Evolutionary conservation across 2,797 vertebrate species (phyloP), one percentile per base, ranked within the genome.

Genomic region (Enteromius anoplus): DNA sequence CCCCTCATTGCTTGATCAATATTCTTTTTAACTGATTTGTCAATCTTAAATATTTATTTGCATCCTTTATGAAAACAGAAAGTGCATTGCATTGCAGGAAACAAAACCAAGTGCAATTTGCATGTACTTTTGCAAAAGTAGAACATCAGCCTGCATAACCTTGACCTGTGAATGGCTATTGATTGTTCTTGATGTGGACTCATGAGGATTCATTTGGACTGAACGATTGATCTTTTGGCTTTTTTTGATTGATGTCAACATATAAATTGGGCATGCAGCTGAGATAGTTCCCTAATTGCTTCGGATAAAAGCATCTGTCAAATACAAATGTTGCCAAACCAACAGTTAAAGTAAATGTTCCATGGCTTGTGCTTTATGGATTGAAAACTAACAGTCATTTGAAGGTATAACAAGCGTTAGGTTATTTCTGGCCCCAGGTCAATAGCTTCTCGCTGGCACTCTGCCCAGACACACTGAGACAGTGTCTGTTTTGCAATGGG

Each of bases 341-440:
- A 75, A 40, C 37, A 23, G 29, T 58, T 42, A 77, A 77, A 19
- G 55, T 77, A 47, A 64, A 77, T 77, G n/a, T 2, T 64, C n/a
- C 10, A 1, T 12, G 55, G 64, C 75, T 62, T 77, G n/a, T 5
- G 17, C 8, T n/a, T 77, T 77, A 64, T 32, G 14, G 58, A 64
- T 64, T 77, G 19, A 64, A 62, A 42, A 64, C 34, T 21, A 77
- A 32, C 58, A 65, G 34, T 10, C 21, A 58, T 58, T 58, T 58
- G 12, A 75, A 26, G 34, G 12, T 75, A 26, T 42, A 42, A 42
- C 14, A 60, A 26, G 32, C 19, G n/a, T 29, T 26, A 34, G 73
- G 21, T 64, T 47, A 19, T 21, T 64, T 78, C 3, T 64, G 75
- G 15, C 40, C 37, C 8, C 2, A 8, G 11, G 17, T 42, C 14